Evolutionary conservation across 2,888 invertebrate species (phyloP), one percentile per base, ranked within the genome.

Genomic region (Petrolisthes cinctipes): DNA sequence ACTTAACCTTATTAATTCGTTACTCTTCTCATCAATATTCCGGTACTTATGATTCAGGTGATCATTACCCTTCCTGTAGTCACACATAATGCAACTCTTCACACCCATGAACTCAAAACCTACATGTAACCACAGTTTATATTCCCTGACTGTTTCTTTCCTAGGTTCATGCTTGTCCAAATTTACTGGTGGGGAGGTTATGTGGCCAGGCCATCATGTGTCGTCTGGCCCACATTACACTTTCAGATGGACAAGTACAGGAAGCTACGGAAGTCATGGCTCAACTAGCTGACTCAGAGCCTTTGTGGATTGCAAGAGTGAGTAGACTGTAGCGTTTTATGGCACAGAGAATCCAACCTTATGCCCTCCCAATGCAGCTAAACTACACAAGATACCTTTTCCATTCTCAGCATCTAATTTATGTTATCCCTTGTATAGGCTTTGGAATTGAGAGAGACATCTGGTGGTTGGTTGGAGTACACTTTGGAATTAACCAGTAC

Each of bases 131-230:
- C 37, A 37, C 37, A 37, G 37, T 37, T 37, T 37, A 37, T 37
- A 37, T 37, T 37, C 37, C 37, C 37, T 37, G 37, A 37, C 20
- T 71, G 20, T 17, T 71, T n/a, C 20, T 68, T 56, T 1, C 53
- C 17, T 51, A 82, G 82, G 17, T 82, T 14, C 82, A 82, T 53
- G 82, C 68, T 23, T 82, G 66, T 68, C 51, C 82, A 7, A 4
- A 17, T n/a, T 61, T 7, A 5, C 51, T 61, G 82, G 17, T 68
- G 68, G n/a, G 68, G 51, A 23, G 23, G 14, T 51, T 82, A 53
- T 68, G 17, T 5, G 82, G 53, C 82, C 82, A 82, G 82, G 82
- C 82, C 53, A 68, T 82, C 6, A 37, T 37, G n/a, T 82, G 82
- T 53, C 17, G 51, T 14, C 82, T 82, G 53, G 82, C 82, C 68